phyloP scores from a whole-genome alignment of 37 sponge, comb jelly and placozoan genomes.

The Halichondria panicea region DNA sequence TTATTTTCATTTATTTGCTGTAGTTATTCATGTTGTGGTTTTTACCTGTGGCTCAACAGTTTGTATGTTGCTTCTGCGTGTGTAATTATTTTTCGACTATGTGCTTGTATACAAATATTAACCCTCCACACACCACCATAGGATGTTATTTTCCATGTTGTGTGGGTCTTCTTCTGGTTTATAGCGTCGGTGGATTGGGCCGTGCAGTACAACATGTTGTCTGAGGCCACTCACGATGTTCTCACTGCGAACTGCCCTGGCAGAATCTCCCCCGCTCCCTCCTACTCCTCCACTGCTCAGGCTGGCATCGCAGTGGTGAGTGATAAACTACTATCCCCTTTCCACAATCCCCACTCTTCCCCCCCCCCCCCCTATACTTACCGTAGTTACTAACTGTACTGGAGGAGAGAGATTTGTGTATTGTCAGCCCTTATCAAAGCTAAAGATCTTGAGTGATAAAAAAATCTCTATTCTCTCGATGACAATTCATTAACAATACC shows the following conservation, averaged over 20 bases:
- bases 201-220: slow-evolving; percentile 8
- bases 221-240: too few relatives aligned
- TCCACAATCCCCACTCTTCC: too few relatives aligned
- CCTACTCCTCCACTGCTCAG: slow-evolving; percentile 6
- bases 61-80: background rate
- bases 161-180: slow-evolving; percentile 71
- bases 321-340: background rate
- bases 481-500: too few relatives aligned
- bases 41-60: background rate
- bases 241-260: background rate
- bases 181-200: slow-evolving; percentile 71
- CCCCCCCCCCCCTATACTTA: background rate
- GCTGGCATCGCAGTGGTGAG: slow-evolving; percentile 44
- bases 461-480: background rate
- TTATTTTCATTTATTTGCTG: background rate
- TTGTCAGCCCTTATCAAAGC: too few relatives aligned
- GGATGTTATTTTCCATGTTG: slow-evolving; percentile 58
- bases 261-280: background rate
- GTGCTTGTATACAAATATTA: background rate
- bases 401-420: background rate
- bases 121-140: slow-evolving; percentile 2
- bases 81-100: background rate
- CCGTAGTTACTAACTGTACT: background rate
- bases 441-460: too few relatives aligned
- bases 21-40: background rate